A percentile compares a stretch with the other conserved stretches of the same genome.
Conservation (phyloP, 2,113 vertebrate genomes). For the Conger conger region DNA sequence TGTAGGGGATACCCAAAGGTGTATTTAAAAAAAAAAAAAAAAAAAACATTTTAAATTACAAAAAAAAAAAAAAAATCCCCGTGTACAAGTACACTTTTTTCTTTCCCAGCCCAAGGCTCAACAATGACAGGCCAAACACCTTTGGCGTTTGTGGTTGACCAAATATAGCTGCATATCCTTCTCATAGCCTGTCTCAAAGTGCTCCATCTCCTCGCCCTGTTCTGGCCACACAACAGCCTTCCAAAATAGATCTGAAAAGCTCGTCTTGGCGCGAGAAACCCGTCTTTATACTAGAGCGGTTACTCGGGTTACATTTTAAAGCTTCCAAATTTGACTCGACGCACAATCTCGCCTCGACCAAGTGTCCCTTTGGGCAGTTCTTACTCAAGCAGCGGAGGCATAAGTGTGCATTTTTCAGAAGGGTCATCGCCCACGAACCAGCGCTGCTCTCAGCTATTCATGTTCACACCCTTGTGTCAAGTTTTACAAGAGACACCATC, state of each 20-base stretch:
- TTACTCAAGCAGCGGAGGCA: neutral
- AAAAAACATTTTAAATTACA: neutral
- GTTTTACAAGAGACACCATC: slow-evolving; percentile 30
- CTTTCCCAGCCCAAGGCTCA: slow-evolving; percentile 36
- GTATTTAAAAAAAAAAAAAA: neutral
- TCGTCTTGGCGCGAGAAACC: slow-evolving; percentile 6
- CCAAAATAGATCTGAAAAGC: neutral
- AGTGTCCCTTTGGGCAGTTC: neutral
- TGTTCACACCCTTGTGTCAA: slow-evolving; percentile 5
- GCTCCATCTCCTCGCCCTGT: slow-evolving; percentile 54
- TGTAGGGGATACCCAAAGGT: neutral
- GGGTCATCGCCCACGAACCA: neutral
- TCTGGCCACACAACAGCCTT: slow-evolving; percentile 36
- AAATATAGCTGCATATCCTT: slow-evolving; percentile 51
- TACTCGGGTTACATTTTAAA: neutral
- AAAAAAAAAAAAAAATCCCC: neutral
- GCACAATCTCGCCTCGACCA: neutral
- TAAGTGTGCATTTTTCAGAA: neutral
- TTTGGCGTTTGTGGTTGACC: neutral
- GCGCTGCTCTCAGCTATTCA: neutral
- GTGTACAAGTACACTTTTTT: slow-evolving; percentile 6
- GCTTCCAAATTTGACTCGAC: neutral
- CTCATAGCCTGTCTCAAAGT: slow-evolving; percentile 53
- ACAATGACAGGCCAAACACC: slow-evolving; percentile 41
- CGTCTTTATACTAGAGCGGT: neutral